A percentile compares a stretch with the other conserved stretches of the same genome.
phyloP scores from a whole-genome alignment of 2,113 vertebrate species.

The Brachypodius melanocephalos region DNA sequence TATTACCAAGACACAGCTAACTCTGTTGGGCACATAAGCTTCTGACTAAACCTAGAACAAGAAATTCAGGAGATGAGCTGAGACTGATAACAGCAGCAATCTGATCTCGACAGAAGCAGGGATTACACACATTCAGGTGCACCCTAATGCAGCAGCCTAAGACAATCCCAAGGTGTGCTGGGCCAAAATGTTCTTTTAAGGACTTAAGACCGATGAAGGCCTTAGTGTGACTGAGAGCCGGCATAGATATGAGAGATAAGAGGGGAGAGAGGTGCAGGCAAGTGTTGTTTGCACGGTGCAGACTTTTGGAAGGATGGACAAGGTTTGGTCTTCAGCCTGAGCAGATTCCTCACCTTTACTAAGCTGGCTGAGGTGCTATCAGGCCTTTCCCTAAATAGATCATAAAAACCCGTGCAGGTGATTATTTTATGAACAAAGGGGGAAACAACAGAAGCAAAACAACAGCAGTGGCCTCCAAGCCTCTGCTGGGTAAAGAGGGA shows the following conservation, averaged over 20 bases:
- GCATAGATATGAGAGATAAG: fast-evolving
- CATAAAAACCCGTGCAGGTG: neutral
- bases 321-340: neutral
- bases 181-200: neutral
- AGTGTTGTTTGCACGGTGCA: neutral
- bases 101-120: neutral
- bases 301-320: neutral
- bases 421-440: neutral
- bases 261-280: neutral
- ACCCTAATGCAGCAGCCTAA: neutral
- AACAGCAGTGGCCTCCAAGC: neutral
- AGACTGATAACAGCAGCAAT: neutral
- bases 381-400: neutral
- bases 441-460: neutral
- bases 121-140: neutral
- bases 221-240: neutral
- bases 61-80: neutral
- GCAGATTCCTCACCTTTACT: neutral
- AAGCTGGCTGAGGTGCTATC: neutral
- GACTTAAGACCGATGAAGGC: neutral
- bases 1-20: neutral
- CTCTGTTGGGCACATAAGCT: neutral
- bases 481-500: neutral
- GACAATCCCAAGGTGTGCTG: neutral
- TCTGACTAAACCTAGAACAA: neutral